These are phyloP conservation scores for Lasioglossum malachurum DNA, from an alignment of 2,888 invertebrate species.

Conservation along the genomic window DNA sequence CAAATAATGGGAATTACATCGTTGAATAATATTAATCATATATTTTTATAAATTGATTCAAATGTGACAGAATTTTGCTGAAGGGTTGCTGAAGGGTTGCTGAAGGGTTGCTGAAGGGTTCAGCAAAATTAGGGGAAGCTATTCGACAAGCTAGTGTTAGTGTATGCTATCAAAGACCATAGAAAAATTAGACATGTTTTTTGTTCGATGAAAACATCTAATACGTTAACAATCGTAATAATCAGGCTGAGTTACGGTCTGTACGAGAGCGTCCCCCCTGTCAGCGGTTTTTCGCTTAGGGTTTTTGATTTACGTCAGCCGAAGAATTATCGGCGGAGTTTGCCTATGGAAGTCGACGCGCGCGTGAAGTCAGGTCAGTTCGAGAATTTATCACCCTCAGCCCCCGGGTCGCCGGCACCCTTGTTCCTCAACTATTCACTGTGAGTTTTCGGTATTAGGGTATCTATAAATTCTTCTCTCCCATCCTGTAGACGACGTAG, in stretches of 20 bases:
- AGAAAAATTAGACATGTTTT: too few species aligned
- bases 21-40: too few species aligned
- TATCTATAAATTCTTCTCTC: slow-evolving; percentile 73
- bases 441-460: slow-evolving; percentile 72
- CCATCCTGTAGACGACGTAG: slow-evolving; percentile 70
- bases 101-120: too few species aligned
- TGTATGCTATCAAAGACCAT: too few species aligned
- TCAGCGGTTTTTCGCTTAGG: slow-evolving; percentile 31
- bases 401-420: neutral
- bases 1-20: too few species aligned
- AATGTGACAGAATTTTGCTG: too few species aligned
- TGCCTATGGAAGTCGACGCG: slow-evolving; percentile 51
- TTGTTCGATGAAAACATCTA: too few species aligned
- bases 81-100: too few species aligned
- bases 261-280: neutral
- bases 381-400: slow-evolving; percentile 71
- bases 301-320: slow-evolving; percentile 66
- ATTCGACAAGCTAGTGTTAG: too few species aligned
- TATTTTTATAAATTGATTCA: too few species aligned
- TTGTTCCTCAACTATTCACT: slow-evolving; percentile 66
- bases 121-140: too few species aligned
- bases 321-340: slow-evolving; percentile 70
- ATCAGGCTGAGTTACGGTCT: slow-evolving; percentile 26
- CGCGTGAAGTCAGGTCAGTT: slow-evolving; percentile 68
- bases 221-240: slow-evolving; percentile 23